Evolutionary conservation across 2,888 invertebrate genomes (phyloP).

Genomic region (Drosophila nr. medialis): DNA sequence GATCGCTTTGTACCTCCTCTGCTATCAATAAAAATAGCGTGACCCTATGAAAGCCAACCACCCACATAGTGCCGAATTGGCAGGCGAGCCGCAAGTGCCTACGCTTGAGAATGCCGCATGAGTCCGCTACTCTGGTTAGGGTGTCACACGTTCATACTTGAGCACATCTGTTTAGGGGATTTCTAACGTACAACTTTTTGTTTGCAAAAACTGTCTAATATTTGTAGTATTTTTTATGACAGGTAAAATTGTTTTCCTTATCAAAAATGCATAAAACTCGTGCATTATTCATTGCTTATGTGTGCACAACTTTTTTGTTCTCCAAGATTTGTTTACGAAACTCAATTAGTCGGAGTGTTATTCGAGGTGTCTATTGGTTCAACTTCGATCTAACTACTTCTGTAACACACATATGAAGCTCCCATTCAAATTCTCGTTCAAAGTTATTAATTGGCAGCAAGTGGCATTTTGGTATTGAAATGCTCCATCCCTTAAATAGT

Average conservation of each 20-base stretch:
- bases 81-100: not conserved
- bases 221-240: not conserved
- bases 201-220: not conserved
- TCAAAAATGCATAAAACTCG: constrained; percentile 1
- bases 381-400: not conserved
- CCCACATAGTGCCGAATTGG: not conserved
- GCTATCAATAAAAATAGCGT: not conserved
- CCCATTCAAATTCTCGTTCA: not conserved
- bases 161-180: not conserved
- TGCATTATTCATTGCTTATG: not conserved
- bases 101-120: not conserved
- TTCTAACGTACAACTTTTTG: constrained; percentile 4
- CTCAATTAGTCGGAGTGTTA: not conserved
- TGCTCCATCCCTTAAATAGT: not conserved
- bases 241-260: not conserved
- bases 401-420: not conserved
- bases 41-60: not conserved
- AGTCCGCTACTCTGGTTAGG: not conserved
- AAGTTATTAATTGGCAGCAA: not conserved
- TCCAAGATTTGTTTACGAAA: constrained; percentile 1
- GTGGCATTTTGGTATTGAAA: not conserved
- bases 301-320: not conserved
- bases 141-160: not conserved
- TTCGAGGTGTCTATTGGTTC: not conserved
- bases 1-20: not conserved